Evolutionary conservation across 2,888 invertebrate species (phyloP).

Genomic region (Syrphus vitripennis): DNA sequence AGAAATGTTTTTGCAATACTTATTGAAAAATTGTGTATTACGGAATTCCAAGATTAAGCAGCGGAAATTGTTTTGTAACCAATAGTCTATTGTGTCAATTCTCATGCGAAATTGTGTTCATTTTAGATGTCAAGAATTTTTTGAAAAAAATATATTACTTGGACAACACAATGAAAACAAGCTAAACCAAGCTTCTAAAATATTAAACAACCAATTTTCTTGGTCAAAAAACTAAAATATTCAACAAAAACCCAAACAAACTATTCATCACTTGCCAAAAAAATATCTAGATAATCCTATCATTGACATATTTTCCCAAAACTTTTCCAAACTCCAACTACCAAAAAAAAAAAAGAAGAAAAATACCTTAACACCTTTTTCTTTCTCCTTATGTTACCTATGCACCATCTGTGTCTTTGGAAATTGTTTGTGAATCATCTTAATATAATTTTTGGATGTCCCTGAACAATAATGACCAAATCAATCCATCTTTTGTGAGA

Average conservation of each 20-base stretch:
- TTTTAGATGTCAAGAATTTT: too few species aligned
- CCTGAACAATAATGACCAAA: slow-evolving; percentile 18
- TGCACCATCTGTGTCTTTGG: slow-evolving; percentile 12
- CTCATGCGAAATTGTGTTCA: too few species aligned
- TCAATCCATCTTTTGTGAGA: slow-evolving; percentile 44
- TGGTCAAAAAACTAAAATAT: background rate
- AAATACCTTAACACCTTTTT: background rate
- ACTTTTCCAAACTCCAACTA: background rate
- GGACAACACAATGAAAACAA: too few species aligned
- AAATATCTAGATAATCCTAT: background rate
- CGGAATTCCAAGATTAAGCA: too few species aligned
- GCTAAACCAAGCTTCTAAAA: background rate
- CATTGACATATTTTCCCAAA: background rate
- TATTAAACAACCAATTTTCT: too few species aligned
- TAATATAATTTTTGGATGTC: slow-evolving; percentile 7
- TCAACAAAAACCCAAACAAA: background rate
- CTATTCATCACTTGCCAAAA: background rate
- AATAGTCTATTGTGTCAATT: too few species aligned
- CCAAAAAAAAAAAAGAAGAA: too few species aligned
- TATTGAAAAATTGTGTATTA: too few species aligned
- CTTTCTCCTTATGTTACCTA: background rate
- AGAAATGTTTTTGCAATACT: too few species aligned
- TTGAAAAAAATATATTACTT: too few species aligned
- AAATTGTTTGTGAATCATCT: slow-evolving; percentile 17
- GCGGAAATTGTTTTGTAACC: too few species aligned